phyloP scores from a whole-genome alignment of 2,113 vertebrate species.

The Oceanodroma tethys region DNA sequence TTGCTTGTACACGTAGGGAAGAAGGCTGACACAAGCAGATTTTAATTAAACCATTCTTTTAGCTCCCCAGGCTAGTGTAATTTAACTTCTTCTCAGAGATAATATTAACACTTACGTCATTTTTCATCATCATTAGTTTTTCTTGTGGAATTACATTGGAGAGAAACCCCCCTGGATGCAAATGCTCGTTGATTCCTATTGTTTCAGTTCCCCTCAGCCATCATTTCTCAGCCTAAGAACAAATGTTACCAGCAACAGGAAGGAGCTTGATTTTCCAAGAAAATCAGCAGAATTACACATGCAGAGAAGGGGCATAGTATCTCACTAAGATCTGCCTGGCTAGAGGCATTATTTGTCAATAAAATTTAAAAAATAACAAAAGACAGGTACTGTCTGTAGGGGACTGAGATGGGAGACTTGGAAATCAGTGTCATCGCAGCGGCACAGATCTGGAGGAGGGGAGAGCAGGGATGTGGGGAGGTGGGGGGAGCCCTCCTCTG shows the following conservation, averaged over 20 bases:
- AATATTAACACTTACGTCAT: neutral
- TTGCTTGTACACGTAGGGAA: neutral
- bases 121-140: conserved; percentile 32
- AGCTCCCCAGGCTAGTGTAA: neutral
- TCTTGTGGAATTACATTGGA: neutral
- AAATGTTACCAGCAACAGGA: neutral
- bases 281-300: neutral
- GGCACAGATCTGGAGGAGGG: neutral
- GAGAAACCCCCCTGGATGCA: neutral
- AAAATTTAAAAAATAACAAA: neutral
- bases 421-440: neutral
- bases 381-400: neutral
- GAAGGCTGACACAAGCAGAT: conserved; percentile 9
- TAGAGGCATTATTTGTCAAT: neutral
- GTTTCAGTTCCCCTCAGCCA: conserved; percentile 17
- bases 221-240: conserved; percentile 4
- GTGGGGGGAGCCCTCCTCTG: neutral
- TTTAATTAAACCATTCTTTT: conserved; percentile 51
- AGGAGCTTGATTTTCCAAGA: neutral
- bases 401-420: neutral
- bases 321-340: neutral
- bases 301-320: neutral
- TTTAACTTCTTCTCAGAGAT: conserved; percentile 33
- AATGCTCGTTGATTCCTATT: neutral
- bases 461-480: neutral